These are phyloP conservation scores for Muscicapa striata DNA, from an alignment of 2,797 vertebrate genomes.

Conservation along the genomic window DNA sequence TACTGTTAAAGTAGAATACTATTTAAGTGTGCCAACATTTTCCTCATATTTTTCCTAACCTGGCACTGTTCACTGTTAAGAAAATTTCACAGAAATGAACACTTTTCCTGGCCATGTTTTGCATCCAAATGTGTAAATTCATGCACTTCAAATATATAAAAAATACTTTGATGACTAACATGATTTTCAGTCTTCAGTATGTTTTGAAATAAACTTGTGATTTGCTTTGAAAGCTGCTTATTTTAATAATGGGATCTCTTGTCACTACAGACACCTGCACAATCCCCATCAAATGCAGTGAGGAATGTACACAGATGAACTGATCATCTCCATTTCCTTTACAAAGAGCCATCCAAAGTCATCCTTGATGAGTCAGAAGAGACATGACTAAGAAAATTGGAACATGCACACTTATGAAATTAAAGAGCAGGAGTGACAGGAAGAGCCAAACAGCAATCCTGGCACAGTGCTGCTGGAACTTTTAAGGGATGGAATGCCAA, in stretches of 20 bases:
- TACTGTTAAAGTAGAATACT: neutral
- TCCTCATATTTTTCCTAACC: neutral
- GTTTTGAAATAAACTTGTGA: conserved; percentile 34
- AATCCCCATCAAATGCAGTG: neutral
- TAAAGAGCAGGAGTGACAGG: neutral
- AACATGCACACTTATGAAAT: neutral
- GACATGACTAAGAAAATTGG: neutral
- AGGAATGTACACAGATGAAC: neutral
- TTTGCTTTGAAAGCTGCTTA: conserved; percentile 18
- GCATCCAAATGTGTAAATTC: neutral
- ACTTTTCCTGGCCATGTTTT: neutral
- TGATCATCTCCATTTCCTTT: neutral
- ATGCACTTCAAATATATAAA: neutral
- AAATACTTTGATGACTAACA: neutral
- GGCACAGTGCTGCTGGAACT: neutral
- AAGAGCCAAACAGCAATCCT: neutral
- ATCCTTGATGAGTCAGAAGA: neutral
- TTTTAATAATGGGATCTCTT: conserved; percentile 20
- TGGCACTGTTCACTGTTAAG: neutral
- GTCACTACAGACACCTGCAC: conserved; percentile 51
- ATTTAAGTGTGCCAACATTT: neutral
- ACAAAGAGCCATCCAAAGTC: neutral
- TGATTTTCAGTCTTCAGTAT: neutral
- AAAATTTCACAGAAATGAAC: neutral
- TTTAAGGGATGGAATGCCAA: neutral